Percentiles rank a stretch among this genome's conserved stretches.
phyloP scores from a whole-genome alignment of 1,140 invertebrate species.

The Acyrthosiphon pisum region DNA sequence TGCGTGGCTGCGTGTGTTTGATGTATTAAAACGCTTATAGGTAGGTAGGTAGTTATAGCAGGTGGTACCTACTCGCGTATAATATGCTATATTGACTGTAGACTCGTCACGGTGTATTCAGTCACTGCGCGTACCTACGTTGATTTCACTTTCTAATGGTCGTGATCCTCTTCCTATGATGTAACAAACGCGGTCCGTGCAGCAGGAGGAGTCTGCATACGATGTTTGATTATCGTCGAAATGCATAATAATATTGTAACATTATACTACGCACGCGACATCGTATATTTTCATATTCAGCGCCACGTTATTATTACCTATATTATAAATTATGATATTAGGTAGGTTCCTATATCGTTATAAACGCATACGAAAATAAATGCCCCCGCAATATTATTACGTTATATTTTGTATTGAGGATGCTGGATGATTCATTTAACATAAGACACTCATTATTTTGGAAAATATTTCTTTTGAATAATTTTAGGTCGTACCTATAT shows the following conservation, averaged over 20 bases:
- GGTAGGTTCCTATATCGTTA: neutral
- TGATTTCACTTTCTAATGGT: conserved; percentile 56
- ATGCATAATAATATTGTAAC: neutral
- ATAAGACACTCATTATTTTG: too few relatives aligned
- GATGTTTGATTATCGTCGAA: neutral
- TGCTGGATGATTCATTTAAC: too few relatives aligned
- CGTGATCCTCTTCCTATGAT: conserved; percentile 54
- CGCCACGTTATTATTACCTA: neutral
- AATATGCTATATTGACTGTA: neutral
- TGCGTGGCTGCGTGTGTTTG: neutral
- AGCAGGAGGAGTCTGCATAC: conserved; percentile 18
- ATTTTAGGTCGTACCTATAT: too few relatives aligned
- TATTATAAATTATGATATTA: too few relatives aligned
- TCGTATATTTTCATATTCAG: neutral
- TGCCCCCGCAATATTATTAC: too few relatives aligned
- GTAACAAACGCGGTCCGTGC: conserved; percentile 17
- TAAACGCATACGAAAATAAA: neutral
- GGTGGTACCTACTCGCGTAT: conserved; percentile 3
- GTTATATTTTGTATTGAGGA: too few relatives aligned
- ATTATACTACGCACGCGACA: neutral
- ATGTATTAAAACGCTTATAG: neutral
- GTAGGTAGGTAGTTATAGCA: neutral
- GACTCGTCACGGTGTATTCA: conserved; percentile 29
- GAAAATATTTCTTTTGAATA: too few relatives aligned
- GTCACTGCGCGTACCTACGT: conserved; percentile 32